Evolutionary conservation across 2,797 vertebrate genomes (phyloP).

Genomic region (Prunella strophiata): DNA sequence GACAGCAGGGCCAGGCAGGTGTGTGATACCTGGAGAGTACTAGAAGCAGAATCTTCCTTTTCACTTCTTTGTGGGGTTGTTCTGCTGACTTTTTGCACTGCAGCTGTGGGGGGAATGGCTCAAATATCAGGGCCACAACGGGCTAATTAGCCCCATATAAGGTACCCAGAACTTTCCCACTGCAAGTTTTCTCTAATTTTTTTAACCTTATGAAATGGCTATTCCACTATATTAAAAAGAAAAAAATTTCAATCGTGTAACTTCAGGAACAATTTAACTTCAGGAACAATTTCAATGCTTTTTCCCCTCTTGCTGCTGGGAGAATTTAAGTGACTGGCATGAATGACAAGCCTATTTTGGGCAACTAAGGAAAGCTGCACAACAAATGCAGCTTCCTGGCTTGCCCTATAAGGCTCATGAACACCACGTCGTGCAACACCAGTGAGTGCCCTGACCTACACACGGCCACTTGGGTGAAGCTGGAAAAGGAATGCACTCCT

Average conservation of each 20-base stretch:
- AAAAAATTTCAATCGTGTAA: accelerated
- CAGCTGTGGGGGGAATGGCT: neutral
- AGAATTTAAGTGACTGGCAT: neutral
- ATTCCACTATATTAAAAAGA: neutral
- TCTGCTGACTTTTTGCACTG: neutral
- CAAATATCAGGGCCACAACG: neutral
- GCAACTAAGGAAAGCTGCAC: neutral
- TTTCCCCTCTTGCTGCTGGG: neutral
- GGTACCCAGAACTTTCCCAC: neutral
- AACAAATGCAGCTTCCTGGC: neutral
- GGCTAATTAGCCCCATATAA: neutral
- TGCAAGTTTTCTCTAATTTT: neutral
- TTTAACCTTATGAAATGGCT: neutral
- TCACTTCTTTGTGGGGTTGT: neutral
- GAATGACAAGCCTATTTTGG: neutral
- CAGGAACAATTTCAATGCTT: neutral
- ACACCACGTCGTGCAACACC: accelerated
- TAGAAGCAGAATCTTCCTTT: neutral
- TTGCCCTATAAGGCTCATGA: neutral
- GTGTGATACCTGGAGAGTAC: neutral
- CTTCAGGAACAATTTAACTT: neutral
- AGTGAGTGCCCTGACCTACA: neutral
- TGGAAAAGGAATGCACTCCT: neutral
- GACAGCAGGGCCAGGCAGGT: neutral
- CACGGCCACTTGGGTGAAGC: neutral